Percentiles rank a stretch among this genome's conserved stretches.
Conservation (phyloP, 1,140 invertebrate species). For the Drosophila micromelanica region DNA sequence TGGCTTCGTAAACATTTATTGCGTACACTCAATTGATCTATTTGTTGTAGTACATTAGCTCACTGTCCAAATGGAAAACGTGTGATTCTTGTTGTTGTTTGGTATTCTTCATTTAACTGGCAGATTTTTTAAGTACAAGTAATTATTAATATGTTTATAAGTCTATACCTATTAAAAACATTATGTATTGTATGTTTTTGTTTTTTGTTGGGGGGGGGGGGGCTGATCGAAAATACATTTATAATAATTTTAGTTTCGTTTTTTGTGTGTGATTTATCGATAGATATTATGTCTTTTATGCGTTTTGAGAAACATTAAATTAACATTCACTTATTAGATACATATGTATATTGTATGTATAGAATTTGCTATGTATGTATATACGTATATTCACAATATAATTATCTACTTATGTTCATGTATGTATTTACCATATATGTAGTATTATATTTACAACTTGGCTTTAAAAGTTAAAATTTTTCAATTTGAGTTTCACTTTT, state of each 20-base stretch:
- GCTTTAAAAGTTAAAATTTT: slow-evolving; percentile 46
- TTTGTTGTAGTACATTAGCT: slow-evolving; percentile 78
- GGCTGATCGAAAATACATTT: slow-evolving; percentile 9
- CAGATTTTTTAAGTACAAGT: too few relatives aligned
- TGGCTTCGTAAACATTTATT: slow-evolving; percentile 61
- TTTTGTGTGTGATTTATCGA: slow-evolving; percentile 9
- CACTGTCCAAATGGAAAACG: slow-evolving; percentile 82
- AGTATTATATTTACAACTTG: slow-evolving; percentile 44
- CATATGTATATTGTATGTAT: not conserved
- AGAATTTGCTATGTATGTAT: slow-evolving; percentile 19
- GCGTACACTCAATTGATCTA: slow-evolving; percentile 68
- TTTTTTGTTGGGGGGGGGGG: too few relatives aligned
- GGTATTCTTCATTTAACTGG: slow-evolving; percentile 67
- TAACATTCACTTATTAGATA: slow-evolving; percentile 37
- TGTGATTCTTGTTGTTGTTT: slow-evolving; percentile 78
- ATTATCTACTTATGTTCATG: slow-evolving; percentile 26
- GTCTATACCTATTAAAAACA: slow-evolving; percentile 53
- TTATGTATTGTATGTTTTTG: slow-evolving; percentile 30
- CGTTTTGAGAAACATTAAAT: slow-evolving; percentile 67
- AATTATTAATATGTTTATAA: slow-evolving; percentile 35
- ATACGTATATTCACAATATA: slow-evolving; percentile 38
- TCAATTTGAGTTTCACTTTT: slow-evolving; percentile 56
- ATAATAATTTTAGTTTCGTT: not conserved
- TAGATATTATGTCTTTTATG: slow-evolving; percentile 72
- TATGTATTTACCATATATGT: slow-evolving; percentile 7